Evolutionary conservation across 2,797 vertebrate genomes (phyloP).

Genomic region (Cyprinella venusta): DNA sequence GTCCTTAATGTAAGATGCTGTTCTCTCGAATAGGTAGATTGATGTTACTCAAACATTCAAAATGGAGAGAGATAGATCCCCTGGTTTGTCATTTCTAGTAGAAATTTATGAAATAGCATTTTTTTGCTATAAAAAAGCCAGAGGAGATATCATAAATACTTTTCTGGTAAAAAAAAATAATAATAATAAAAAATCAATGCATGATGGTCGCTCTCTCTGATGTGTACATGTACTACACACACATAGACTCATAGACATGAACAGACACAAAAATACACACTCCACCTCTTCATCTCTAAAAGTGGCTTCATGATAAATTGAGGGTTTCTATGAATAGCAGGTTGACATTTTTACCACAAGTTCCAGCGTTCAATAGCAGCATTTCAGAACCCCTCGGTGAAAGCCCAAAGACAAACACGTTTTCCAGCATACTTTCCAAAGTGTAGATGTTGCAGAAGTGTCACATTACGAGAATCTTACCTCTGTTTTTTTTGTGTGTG

Average conservation of each 20-base stretch:
- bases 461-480: conserved; percentile 49
- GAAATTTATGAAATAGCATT: too few relatives aligned
- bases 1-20: background rate
- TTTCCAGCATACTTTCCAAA: conserved; percentile 57
- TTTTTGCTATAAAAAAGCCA: too few relatives aligned
- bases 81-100: too few relatives aligned
- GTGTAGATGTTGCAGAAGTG: conserved; percentile 59
- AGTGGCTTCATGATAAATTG: conserved; percentile 71
- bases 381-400: conserved; percentile 54
- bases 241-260: conserved; percentile 15
- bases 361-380: conserved; percentile 69
- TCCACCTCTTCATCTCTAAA: conserved; percentile 40
- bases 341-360: conserved; percentile 70
- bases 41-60: conserved; percentile 23
- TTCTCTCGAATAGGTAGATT: conserved; percentile 35
- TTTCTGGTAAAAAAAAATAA: conserved; percentile 36
- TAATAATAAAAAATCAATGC: background rate
- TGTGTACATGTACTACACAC: conserved; percentile 37
- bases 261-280: conserved; percentile 40
- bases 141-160: conserved; percentile 66
- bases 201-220: conserved; percentile 42
- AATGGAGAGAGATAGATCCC: background rate
- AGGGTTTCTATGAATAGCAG: conserved; percentile 73
- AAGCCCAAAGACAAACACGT: conserved; percentile 57
- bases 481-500: conserved; percentile 46